Conservation (phyloP, 2,888 invertebrate genomes). For the Nymphalis polychloros region DNA sequence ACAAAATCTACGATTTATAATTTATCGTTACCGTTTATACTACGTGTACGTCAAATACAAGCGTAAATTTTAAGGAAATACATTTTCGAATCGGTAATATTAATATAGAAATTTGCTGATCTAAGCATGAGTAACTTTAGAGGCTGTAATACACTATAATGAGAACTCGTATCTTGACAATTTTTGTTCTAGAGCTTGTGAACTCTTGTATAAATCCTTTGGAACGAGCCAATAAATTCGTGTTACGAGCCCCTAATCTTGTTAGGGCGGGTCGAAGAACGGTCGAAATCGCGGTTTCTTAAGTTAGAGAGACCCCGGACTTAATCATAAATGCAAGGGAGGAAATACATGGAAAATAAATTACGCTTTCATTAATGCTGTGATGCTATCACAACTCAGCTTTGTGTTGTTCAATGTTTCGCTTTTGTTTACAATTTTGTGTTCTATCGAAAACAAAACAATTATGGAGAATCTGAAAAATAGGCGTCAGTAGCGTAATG, state of each 20-base stretch:
- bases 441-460: no score
- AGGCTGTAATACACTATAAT: neutral
- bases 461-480: no score
- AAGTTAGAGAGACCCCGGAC: constrained; percentile 5
- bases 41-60: no score
- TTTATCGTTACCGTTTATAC: no score
- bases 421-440: no score
- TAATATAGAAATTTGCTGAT: no score
- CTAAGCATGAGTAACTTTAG: neutral
- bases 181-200: constrained; percentile 6
- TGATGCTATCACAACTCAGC: no score
- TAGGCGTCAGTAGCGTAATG: no score
- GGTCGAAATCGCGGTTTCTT: constrained; percentile 7
- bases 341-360: neutral
- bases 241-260: constrained; percentile 11
- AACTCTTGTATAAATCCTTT: constrained; percentile 12
- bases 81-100: no score
- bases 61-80: no score
- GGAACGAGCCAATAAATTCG: constrained; percentile 8
- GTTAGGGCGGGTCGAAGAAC: constrained; percentile 9
- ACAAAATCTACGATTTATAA: no score
- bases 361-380: neutral
- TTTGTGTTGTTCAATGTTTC: no score
- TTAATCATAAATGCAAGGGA: constrained; percentile 1
- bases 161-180: constrained; percentile 1